These are phyloP conservation scores for Synergus laeviventris DNA, from an alignment of 2,888 invertebrate genomes.

Conservation along the genomic window DNA sequence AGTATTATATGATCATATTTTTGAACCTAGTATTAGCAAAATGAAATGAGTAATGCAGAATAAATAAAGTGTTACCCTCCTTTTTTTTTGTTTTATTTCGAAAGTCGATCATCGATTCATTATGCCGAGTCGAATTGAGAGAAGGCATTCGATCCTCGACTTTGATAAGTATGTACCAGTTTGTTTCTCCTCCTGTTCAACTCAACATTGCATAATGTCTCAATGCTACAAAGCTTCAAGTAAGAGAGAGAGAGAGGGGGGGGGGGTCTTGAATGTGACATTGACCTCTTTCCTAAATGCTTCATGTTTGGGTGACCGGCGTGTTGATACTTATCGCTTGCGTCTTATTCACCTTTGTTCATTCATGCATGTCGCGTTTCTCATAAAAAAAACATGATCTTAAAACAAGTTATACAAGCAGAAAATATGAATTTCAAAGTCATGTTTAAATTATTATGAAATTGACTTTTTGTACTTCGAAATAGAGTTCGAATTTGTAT, in stretches of 20 bases:
- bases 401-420: not conserved
- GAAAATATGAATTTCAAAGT: not conserved
- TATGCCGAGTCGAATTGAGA: not conserved
- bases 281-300: slow-evolving; percentile 46
- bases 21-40: not conserved
- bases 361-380: slow-evolving; percentile 14
- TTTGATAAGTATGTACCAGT: slow-evolving; percentile 28
- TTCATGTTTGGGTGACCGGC: slow-evolving; percentile 12
- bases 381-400: slow-evolving; percentile 4
- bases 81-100: not conserved
- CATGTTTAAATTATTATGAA: not conserved
- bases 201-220: slow-evolving; percentile 24
- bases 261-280: slow-evolving; percentile 43
- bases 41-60: not conserved
- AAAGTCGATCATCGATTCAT: slow-evolving; percentile 11
- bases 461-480: not conserved
- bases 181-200: slow-evolving; percentile 13
- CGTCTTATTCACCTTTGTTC: slow-evolving; percentile 6
- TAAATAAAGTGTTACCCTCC: not conserved
- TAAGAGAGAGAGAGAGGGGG: slow-evolving; percentile 28
- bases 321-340: slow-evolving; percentile 21
- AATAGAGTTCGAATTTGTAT: not conserved
- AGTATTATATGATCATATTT: not conserved
- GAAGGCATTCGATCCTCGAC: slow-evolving; percentile 9
- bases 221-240: slow-evolving; percentile 10